phyloP scores from a whole-genome alignment of 2,797 vertebrate genomes.

The Catostomus latipinnis region DNA sequence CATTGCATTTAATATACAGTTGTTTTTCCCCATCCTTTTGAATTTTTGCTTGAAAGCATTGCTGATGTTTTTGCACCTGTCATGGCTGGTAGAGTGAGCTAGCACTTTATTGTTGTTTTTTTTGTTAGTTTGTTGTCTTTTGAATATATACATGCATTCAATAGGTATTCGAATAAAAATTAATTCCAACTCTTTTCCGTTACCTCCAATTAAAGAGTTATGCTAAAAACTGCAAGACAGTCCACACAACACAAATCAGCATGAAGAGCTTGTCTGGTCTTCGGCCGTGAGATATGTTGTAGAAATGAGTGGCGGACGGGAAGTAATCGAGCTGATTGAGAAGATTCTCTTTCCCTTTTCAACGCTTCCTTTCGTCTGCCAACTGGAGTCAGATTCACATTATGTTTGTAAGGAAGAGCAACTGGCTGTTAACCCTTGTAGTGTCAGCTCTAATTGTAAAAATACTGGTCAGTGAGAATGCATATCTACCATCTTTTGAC shows the following conservation, averaged over 20 bases:
- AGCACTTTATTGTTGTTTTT: slow-evolving; percentile 76
- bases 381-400: slow-evolving; percentile 77
- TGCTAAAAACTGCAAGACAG: slow-evolving; percentile 91
- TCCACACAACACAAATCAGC: slow-evolving; percentile 88
- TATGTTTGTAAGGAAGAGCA: slow-evolving; percentile 83
- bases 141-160: slow-evolving; percentile 92
- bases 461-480: slow-evolving; percentile 92
- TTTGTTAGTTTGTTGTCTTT: slow-evolving; percentile 52
- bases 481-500: slow-evolving; percentile 91
- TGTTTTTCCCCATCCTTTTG: slow-evolving; percentile 81
- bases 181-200: slow-evolving; percentile 85
- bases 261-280: slow-evolving; percentile 74
- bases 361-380: slow-evolving; percentile 48
- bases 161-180: slow-evolving; percentile 83
- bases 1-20: slow-evolving; percentile 81
- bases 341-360: slow-evolving; percentile 55
- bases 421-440: slow-evolving; percentile 86
- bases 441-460: slow-evolving; percentile 89
- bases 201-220: slow-evolving; percentile 85
- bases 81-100: slow-evolving; percentile 93
- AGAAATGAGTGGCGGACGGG: slow-evolving; percentile 82
- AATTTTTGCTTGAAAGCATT: slow-evolving; percentile 81
- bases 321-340: slow-evolving; percentile 77
- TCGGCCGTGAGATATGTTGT: slow-evolving; percentile 87
- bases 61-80: slow-evolving; percentile 91